A percentile compares a stretch with the other conserved stretches of the same genome.
phyloP scores from a whole-genome alignment of 2,888 invertebrate species.

The Disparrhopalites patrizii region DNA sequence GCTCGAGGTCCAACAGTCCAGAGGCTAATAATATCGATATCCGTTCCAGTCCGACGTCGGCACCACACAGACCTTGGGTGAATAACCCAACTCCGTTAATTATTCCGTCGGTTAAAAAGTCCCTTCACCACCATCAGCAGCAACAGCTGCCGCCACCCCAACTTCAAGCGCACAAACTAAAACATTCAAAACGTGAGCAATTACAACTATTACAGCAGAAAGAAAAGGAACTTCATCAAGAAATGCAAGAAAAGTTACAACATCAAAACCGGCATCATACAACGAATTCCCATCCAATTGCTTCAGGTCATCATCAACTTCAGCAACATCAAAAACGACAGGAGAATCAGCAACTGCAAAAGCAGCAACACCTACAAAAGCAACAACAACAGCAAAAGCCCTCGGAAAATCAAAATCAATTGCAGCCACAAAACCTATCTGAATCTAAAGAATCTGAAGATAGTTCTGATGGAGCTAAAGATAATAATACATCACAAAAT shows the following conservation, averaged over 20 bases:
- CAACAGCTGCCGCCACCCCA: background rate
- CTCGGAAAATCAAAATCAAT: background rate
- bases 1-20: conserved; percentile 24
- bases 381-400: background rate
- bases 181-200: background rate
- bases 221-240: background rate
- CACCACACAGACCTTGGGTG: conserved; percentile 39
- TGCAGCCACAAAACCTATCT: background rate
- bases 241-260: background rate
- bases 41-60: conserved; percentile 26
- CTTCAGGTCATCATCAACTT: background rate
- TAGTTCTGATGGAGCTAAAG: background rate
- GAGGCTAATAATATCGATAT: conserved; percentile 27
- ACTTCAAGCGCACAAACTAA: conserved; percentile 1
- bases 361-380: background rate
- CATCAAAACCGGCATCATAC: background rate
- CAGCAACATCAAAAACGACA: background rate
- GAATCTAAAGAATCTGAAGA: background rate
- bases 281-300: background rate
- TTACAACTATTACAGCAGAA: background rate
- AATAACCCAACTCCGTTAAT: conserved; percentile 28
- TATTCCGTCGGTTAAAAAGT: conserved; percentile 25
- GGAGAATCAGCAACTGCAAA: background rate
- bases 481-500: background rate
- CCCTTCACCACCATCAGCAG: conserved; percentile 11